Percentiles rank a stretch among this genome's conserved stretches.
Evolutionary conservation across 2,113 vertebrate genomes (phyloP).

Genomic region (Calyptomena viridis): DNA sequence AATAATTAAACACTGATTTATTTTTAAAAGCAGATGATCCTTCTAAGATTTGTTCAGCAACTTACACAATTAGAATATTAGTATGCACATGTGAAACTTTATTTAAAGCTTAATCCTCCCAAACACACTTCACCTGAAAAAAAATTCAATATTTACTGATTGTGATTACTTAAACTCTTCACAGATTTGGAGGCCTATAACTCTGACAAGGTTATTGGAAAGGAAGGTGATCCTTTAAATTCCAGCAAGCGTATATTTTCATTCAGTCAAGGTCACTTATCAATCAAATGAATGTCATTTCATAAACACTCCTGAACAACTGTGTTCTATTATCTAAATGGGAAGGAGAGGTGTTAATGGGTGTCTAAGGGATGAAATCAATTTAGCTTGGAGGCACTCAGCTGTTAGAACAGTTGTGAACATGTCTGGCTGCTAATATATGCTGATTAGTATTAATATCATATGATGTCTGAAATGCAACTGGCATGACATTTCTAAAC

Average conservation of each 20-base stretch:
- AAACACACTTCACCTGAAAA: background rate
- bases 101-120: background rate
- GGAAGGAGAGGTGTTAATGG: conserved; percentile 60
- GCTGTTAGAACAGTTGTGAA: conserved; percentile 73
- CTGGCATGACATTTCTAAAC: conserved; percentile 48
- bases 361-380: conserved; percentile 66
- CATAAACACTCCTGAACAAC: conserved; percentile 66
- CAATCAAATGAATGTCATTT: conserved; percentile 70
- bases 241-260: background rate
- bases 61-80: background rate
- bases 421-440: conserved; percentile 69
- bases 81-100: background rate
- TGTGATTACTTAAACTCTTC: background rate
- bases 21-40: background rate
- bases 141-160: background rate
- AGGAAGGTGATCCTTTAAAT: conserved; percentile 29
- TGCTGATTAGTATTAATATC: conserved; percentile 73
- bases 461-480: conserved; percentile 46
- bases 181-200: background rate
- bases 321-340: conserved; percentile 69
- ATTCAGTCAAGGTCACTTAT: conserved; percentile 63
- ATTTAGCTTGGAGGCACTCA: conserved; percentile 70
- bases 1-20: background rate
- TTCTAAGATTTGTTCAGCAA: background rate
- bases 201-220: conserved; percentile 1